Evolutionary conservation across 2,113 vertebrate genomes (phyloP), one percentile per base, ranked within the genome.

Genomic region (Nothobranchius furzeri): DNA sequence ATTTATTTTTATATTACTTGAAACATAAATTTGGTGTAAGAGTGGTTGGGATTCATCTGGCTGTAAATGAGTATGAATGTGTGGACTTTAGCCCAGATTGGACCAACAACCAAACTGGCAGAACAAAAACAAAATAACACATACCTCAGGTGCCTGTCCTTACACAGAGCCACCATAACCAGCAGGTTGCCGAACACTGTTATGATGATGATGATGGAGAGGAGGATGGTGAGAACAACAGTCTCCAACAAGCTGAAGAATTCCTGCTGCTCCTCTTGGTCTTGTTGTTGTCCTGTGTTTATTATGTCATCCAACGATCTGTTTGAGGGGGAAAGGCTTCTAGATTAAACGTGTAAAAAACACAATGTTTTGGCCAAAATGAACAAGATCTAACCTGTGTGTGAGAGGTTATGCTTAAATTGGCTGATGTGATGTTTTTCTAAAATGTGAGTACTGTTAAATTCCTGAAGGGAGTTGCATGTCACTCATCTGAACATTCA

Each of bases 91-190:
- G 35, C 3, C 9, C 35, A 15, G 2, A 37, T 14, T 37, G 35
- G 20, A 48, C 12, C 0, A 62, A 11, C 7, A 35, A 9, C 53
- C 24, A 7, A 14, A 43, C 46, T 55, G 40, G n/a, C 17, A 48
- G 12, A 17, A 56, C 35, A 20, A 43, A 20, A 52, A 3, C 9
- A 25, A 20, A 52, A 6, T 25, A 49, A 7, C 30, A 9, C 85
- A 90, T 70, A 94, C 93, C 93, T 91, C 20, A 94, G 78, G 70
- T 94, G 90, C 45, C 91, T 87, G 84, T 94, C 93, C 73, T 90
- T 94, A 84, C 92, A 94, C 46, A 94, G 89, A 0, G 93, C 93
- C 75, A 94, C 93, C 92, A 94, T 94, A 17, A 94, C 93, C 76
- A 94, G 85, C 46, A 94, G 82, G 75, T 94, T 94, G 4, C 93